Conservation (phyloP, 2,888 invertebrate genomes). For the Ischnura elegans region DNA sequence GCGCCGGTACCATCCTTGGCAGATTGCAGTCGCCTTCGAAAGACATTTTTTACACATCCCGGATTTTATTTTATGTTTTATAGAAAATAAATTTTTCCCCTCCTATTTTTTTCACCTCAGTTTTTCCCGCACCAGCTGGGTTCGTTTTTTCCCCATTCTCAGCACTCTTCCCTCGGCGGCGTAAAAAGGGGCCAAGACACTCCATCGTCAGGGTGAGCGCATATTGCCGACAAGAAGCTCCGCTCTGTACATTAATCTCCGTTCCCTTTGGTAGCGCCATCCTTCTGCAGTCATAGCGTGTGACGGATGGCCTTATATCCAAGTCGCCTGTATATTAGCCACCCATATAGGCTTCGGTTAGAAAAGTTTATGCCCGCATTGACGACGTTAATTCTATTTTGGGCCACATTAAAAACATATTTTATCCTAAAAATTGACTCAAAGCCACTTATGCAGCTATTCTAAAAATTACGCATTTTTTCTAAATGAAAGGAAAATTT, state of each 20-base stretch:
- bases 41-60: not conserved
- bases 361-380: not conserved
- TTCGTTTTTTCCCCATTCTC: not conserved
- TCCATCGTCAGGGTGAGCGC: not conserved
- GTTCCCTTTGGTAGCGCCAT: not conserved
- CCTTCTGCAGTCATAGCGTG: not conserved
- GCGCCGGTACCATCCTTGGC: not conserved
- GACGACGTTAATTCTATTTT: no score
- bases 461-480: no score
- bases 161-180: not conserved
- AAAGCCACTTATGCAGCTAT: no score
- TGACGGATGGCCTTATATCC: constrained; percentile 11
- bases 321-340: not conserved
- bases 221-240: constrained; percentile 61
- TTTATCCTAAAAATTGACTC: no score
- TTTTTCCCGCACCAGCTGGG: not conserved
- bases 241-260: constrained; percentile 57
- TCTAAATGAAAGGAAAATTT: no score
- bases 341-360: not conserved
- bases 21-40: not conserved
- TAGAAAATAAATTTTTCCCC: not conserved
- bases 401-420: no score
- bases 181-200: not conserved
- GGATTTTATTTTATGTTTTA: not conserved
- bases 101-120: not conserved